A percentile compares a stretch with the other conserved stretches of the same genome.
Conservation (phyloP, 1,140 invertebrate species). For the Drosophila miranda region DNA sequence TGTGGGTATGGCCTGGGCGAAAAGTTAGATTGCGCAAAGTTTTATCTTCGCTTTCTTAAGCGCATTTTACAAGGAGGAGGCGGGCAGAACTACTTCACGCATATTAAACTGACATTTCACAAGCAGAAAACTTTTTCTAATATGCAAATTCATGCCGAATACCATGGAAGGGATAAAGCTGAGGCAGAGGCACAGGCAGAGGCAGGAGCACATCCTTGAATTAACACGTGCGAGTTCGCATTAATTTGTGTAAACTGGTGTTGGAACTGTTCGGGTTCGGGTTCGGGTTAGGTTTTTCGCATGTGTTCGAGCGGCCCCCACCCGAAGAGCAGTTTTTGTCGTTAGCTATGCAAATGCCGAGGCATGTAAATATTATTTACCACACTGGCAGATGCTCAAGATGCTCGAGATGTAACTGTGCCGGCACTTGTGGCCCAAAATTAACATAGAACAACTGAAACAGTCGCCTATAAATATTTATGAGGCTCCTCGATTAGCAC, state of each 20-base stretch:
- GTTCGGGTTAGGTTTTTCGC: slow-evolving; percentile 26
- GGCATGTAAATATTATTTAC: slow-evolving; percentile 78
- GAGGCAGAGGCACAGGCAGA: slow-evolving; percentile 12
- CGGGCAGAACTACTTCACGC: slow-evolving; percentile 71
- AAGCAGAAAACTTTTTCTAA: slow-evolving; percentile 78
- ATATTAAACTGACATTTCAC: slow-evolving; percentile 78
- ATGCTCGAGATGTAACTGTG: slow-evolving; percentile 73
- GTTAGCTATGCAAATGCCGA: slow-evolving; percentile 75
- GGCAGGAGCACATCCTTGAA: slow-evolving; percentile 65
- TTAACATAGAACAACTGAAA: slow-evolving; percentile 75
- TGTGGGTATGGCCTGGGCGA: not conserved
- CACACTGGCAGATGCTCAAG: slow-evolving; percentile 74
- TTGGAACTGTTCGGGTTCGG: slow-evolving; percentile 38
- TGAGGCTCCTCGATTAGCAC: slow-evolving; percentile 44
- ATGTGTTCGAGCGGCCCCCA: slow-evolving; percentile 2
- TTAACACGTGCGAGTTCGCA: slow-evolving; percentile 79
- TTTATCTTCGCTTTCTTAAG: slow-evolving; percentile 68
- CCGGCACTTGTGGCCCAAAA: slow-evolving; percentile 57
- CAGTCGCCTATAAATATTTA: slow-evolving; percentile 75
- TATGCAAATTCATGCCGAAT: slow-evolving; percentile 76
- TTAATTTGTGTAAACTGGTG: slow-evolving; percentile 75
- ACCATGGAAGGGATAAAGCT: slow-evolving; percentile 45
- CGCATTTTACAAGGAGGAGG: slow-evolving; percentile 45
- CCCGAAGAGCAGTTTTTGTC: slow-evolving; percentile 64
- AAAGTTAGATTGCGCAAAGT: slow-evolving; percentile 62